Evolutionary conservation across 2,888 invertebrate genomes (phyloP).

Genomic region (Eristalinus aeneus): DNA sequence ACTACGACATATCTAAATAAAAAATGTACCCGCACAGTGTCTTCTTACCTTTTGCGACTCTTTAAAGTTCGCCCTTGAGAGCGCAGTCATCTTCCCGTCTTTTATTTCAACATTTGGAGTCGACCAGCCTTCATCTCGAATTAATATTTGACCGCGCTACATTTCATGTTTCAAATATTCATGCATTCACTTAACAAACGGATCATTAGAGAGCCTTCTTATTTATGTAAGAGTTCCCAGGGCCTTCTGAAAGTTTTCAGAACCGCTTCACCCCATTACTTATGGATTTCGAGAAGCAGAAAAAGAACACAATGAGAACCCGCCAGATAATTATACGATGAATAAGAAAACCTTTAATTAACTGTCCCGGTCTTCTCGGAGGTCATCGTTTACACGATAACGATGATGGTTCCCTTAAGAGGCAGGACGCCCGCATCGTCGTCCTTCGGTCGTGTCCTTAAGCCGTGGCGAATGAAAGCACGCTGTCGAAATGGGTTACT

Average conservation of each 20-base stretch:
- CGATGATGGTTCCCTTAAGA: neutral
- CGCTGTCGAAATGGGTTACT: neutral
- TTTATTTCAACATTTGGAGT: no score
- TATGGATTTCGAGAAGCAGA: neutral
- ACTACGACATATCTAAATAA: no score
- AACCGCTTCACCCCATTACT: neutral
- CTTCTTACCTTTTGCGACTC: no score
- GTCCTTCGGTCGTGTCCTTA: neutral
- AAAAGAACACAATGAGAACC: neutral
- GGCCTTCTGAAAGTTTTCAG: neutral
- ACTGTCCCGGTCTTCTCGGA: neutral
- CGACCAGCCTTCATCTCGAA: no score
- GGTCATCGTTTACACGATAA: slow-evolving; percentile 13
- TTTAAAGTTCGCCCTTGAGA: no score
- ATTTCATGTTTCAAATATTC: no score
- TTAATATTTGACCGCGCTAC: no score
- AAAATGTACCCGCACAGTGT: no score
- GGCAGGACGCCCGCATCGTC: neutral
- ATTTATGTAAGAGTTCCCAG: neutral
- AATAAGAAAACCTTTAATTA: slow-evolving; percentile 39
- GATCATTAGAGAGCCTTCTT: neutral
- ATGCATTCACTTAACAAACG: neutral
- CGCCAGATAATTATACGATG: slow-evolving; percentile 21
- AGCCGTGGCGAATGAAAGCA: neutral
- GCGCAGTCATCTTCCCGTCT: no score